These are phyloP conservation scores for Sinocyclocheilus anshuiensis DNA, from an alignment of 2,113 vertebrate genomes.

Conservation along the genomic window DNA sequence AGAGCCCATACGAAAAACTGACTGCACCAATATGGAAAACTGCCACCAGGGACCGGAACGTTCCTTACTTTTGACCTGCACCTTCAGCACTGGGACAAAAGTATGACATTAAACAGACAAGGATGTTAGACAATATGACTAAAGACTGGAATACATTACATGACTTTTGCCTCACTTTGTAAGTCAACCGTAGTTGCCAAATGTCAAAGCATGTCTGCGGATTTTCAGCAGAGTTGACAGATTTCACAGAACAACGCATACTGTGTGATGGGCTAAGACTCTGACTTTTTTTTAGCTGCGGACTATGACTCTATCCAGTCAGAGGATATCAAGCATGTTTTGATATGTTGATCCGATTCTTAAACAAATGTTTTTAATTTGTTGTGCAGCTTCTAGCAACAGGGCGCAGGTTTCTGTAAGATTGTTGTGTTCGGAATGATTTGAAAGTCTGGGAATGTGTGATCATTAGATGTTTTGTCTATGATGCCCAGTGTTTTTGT, in stretches of 20 bases:
- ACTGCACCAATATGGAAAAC: slow-evolving; percentile 79
- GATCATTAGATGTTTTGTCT: too few relatives aligned
- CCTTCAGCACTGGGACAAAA: slow-evolving; percentile 76
- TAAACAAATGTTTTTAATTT: too few relatives aligned
- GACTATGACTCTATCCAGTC: too few relatives aligned
- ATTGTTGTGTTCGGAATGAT: too few relatives aligned
- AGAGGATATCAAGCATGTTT: too few relatives aligned
- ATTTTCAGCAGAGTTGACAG: not conserved
- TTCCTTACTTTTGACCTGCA: slow-evolving; percentile 80
- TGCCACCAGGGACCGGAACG: slow-evolving; percentile 82
- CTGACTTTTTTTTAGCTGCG: too few relatives aligned
- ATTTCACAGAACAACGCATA: not conserved
- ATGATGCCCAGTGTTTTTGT: too few relatives aligned
- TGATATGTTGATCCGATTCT: too few relatives aligned
- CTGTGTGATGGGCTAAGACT: too few relatives aligned
- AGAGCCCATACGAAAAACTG: slow-evolving; percentile 76
- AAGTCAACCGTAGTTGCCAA: not conserved
- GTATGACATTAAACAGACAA: slow-evolving; percentile 37
- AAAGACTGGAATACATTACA: not conserved
- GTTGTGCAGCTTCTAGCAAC: too few relatives aligned
- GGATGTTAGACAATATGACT: not conserved
- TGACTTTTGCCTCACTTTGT: not conserved
- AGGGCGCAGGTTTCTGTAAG: too few relatives aligned
- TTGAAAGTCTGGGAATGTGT: too few relatives aligned
- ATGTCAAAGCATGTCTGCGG: not conserved